A percentile compares a stretch with the other conserved stretches of the same genome.
Evolutionary conservation across 2,888 invertebrate species (phyloP).

Genomic region (Nysson spinosus): DNA sequence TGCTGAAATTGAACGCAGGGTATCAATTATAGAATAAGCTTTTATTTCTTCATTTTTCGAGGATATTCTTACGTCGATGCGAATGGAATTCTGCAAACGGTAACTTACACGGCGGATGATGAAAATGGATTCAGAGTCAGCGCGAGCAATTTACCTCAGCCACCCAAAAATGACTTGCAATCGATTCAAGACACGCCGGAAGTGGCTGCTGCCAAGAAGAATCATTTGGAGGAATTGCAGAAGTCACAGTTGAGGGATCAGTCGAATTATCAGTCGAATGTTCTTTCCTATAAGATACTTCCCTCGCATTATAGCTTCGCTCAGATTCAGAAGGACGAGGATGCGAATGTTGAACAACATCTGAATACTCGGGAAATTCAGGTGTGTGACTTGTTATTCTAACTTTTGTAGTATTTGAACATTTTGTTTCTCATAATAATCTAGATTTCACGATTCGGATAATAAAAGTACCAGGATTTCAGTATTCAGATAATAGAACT

Average conservation of each 20-base stretch:
- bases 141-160: slow-evolving; percentile 80
- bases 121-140: slow-evolving; percentile 82
- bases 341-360: slow-evolving; percentile 9
- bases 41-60: slow-evolving; percentile 10
- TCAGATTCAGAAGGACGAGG: slow-evolving; percentile 32
- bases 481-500: too few species aligned
- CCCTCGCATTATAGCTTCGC: slow-evolving; percentile 46
- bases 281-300: slow-evolving; percentile 54
- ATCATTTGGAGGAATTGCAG: slow-evolving; percentile 71
- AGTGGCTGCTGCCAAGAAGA: slow-evolving; percentile 76
- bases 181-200: slow-evolving; percentile 78
- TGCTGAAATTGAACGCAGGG: too few species aligned
- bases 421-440: too few species aligned
- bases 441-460: too few species aligned
- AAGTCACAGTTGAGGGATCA: slow-evolving; percentile 32
- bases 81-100: slow-evolving; percentile 82
- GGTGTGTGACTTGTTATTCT: too few species aligned
- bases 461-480: too few species aligned
- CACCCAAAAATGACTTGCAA: slow-evolving; percentile 60
- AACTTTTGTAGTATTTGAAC: too few species aligned
- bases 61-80: slow-evolving; percentile 85
- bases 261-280: slow-evolving; percentile 40
- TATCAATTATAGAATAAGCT: too few species aligned
- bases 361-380: slow-evolving; percentile 26
- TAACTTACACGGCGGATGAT: slow-evolving; percentile 82